phyloP scores from a whole-genome alignment of 2,113 vertebrate species.

The Cacatua alba region DNA sequence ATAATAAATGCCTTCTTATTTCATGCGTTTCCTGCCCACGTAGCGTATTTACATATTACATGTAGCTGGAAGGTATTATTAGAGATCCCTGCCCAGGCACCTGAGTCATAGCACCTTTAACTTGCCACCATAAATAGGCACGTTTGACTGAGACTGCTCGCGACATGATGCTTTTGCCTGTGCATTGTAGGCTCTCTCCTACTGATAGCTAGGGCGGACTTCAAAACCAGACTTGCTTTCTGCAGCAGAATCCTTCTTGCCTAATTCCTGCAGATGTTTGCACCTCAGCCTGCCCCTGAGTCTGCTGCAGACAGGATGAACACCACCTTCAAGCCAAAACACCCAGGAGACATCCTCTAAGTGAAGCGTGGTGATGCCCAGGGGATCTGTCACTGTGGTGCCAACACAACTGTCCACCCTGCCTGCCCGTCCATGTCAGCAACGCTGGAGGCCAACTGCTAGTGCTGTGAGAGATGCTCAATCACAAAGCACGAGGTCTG shows the following conservation, averaged over 20 bases:
- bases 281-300: neutral
- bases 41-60: conserved; percentile 33
- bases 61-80: conserved; percentile 48
- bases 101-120: conserved; percentile 63
- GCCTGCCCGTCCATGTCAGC: neutral
- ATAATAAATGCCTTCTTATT: neutral
- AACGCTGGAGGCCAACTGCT: neutral
- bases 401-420: neutral
- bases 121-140: conserved; percentile 37
- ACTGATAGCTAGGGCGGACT: neutral
- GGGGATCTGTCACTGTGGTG: neutral
- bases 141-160: neutral
- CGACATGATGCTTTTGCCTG: neutral
- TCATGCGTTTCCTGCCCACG: conserved; percentile 40
- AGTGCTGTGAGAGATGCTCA: neutral
- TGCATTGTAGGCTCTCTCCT: neutral
- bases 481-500: neutral
- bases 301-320: neutral
- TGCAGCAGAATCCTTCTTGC: neutral
- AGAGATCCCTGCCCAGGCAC: conserved; percentile 38
- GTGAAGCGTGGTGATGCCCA: rapidly evolving
- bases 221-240: neutral
- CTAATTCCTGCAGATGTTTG: neutral
- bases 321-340: neutral
- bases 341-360: neutral